Evolutionary conservation across 2,888 invertebrate species (phyloP).

Genomic region (Macrophya alboannulata): DNA sequence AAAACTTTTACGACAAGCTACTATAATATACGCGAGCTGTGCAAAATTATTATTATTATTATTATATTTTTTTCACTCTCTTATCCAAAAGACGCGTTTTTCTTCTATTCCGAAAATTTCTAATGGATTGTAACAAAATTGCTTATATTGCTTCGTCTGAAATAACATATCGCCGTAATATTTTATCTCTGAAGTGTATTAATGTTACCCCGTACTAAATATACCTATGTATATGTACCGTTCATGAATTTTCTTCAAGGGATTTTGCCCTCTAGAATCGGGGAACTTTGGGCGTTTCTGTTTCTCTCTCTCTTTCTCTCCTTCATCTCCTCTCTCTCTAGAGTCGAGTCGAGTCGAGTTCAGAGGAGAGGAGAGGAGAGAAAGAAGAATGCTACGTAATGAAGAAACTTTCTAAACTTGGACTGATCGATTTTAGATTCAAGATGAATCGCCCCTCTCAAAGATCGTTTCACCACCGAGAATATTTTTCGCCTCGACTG

Average conservation of each 20-base stretch:
- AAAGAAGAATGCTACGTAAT: conserved; percentile 50
- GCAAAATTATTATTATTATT: background rate
- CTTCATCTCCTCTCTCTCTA: no score
- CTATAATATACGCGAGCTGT: background rate
- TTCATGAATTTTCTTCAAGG: background rate
- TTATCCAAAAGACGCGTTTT: background rate
- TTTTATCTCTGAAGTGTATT: background rate
- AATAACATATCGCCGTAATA: background rate
- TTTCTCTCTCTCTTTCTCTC: background rate
- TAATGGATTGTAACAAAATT: background rate
- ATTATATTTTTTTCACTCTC: no score
- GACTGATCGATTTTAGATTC: conserved; percentile 50
- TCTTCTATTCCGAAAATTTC: background rate
- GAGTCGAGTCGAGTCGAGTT: no score
- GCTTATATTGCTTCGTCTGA: background rate
- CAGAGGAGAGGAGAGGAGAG: background rate
- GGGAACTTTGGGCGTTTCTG: background rate
- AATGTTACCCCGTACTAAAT: background rate
- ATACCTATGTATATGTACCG: no score
- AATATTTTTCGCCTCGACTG: background rate
- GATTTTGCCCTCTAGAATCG: background rate
- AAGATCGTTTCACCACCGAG: conserved; percentile 2
- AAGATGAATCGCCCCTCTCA: conserved; percentile 40
- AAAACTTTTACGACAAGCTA: conserved; percentile 34
- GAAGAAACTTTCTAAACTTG: conserved; percentile 52